Conservation (phyloP, 2,888 invertebrate species). For the Drosophila nr. perissopoda region DNA sequence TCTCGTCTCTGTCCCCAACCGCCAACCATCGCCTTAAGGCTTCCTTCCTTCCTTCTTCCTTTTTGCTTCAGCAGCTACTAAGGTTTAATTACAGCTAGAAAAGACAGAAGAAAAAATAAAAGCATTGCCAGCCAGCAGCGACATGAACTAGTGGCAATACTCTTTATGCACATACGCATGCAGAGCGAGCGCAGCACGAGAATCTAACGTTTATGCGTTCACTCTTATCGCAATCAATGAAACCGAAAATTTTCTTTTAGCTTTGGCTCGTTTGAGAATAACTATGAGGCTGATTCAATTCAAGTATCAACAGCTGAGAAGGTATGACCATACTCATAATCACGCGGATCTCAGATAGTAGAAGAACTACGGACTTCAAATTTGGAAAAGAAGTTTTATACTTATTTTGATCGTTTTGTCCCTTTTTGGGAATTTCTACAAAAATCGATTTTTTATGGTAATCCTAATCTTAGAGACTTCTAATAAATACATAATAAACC, state of each 20-base stretch:
- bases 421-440: too few species aligned
- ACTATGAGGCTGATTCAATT: background rate
- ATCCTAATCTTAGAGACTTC: too few species aligned
- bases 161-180: constrained; percentile 54
- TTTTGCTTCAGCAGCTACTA: constrained; percentile 53
- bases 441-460: too few species aligned
- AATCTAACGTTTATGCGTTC: constrained; percentile 9
- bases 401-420: too few species aligned
- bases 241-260: background rate
- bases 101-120: background rate
- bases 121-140: constrained; percentile 27
- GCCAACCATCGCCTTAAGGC: constrained; percentile 48
- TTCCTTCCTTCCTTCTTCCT: constrained; percentile 35
- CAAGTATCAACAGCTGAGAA: too few species aligned
- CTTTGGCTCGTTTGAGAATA: background rate
- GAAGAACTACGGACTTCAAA: too few species aligned
- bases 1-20: constrained; percentile 4
- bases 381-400: too few species aligned
- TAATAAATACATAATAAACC: background rate
- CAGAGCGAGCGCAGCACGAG: constrained; percentile 13
- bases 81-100: constrained; percentile 71
- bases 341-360: too few species aligned
- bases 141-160: constrained; percentile 41
- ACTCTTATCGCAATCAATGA: constrained; percentile 1
- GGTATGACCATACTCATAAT: too few species aligned